Evolutionary conservation across 2,888 invertebrate genomes (phyloP).

Genomic region (Dusona sp.): DNA sequence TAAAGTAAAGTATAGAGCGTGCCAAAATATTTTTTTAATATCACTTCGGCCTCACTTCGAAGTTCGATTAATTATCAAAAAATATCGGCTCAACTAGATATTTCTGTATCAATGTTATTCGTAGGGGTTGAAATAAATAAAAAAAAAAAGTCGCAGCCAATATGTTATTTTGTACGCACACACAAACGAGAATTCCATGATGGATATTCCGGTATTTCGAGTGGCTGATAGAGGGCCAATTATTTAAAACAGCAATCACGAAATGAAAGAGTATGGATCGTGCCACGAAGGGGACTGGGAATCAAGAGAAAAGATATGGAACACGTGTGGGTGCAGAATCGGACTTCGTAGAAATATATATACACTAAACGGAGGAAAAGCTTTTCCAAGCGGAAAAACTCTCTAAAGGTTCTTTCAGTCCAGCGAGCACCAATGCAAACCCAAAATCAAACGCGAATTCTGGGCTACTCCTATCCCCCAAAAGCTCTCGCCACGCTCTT

Average conservation of each 20-base stretch:
- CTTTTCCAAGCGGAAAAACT: slow-evolving; percentile 82
- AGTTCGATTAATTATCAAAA: slow-evolving; percentile 66
- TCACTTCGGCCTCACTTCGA: slow-evolving; percentile 39
- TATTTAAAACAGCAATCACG: slow-evolving; percentile 83
- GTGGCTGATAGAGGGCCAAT: slow-evolving; percentile 75
- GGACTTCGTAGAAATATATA: slow-evolving; percentile 26
- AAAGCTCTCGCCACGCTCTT: slow-evolving; percentile 24
- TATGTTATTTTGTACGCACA: slow-evolving; percentile 20
- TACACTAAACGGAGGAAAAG: slow-evolving; percentile 60
- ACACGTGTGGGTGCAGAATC: slow-evolving; percentile 22
- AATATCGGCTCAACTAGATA: slow-evolving; percentile 14
- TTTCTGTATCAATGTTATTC: neutral
- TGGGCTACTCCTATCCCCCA: slow-evolving; percentile 23
- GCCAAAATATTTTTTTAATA: slow-evolving; percentile 65
- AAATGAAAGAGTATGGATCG: slow-evolving; percentile 80
- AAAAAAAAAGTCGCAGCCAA: slow-evolving; percentile 23
- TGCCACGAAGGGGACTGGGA: slow-evolving; percentile 9
- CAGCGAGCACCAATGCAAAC: slow-evolving; percentile 81
- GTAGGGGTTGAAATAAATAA: neutral
- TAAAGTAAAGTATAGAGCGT: slow-evolving; percentile 40
- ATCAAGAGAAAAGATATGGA: slow-evolving; percentile 44
- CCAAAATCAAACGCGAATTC: slow-evolving; percentile 81
- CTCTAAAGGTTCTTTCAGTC: slow-evolving; percentile 81
- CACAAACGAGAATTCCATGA: slow-evolving; percentile 21
- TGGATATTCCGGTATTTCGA: slow-evolving; percentile 45